Percentiles rank a stretch among this genome's conserved stretches.
These are phyloP conservation scores for human (Homo sapiens) DNA, from an alignment of 2,113 vertebrate species.

Conservation along the genomic window GRCh38 chr18:75388001-75388500, in stretches of 20 bases:
- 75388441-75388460: constrained; percentile 39
- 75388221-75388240: accelerated
- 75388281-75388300: background rate
- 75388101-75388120: accelerated
- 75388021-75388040: background rate
- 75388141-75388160: too few species aligned
- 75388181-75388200: accelerated
- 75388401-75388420: background rate
- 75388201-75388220: background rate
- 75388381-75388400: constrained; percentile 33
- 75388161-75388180: background rate
- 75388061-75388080: too few species aligned
- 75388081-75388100: too few species aligned
- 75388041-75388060: background rate
- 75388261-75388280: background rate
- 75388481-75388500: background rate
- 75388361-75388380: constrained; percentile 14
- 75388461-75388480: background rate
- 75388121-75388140: accelerated
- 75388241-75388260: accelerated
- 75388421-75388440: constrained; percentile 25
- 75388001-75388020: background rate
- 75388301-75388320: background rate
- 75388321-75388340: background rate
- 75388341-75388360: constrained; percentile 21